These are phyloP conservation scores for Sebastes matsubarae DNA, from an alignment of 2,797 vertebrate species.

Conservation along the genomic window DNA sequence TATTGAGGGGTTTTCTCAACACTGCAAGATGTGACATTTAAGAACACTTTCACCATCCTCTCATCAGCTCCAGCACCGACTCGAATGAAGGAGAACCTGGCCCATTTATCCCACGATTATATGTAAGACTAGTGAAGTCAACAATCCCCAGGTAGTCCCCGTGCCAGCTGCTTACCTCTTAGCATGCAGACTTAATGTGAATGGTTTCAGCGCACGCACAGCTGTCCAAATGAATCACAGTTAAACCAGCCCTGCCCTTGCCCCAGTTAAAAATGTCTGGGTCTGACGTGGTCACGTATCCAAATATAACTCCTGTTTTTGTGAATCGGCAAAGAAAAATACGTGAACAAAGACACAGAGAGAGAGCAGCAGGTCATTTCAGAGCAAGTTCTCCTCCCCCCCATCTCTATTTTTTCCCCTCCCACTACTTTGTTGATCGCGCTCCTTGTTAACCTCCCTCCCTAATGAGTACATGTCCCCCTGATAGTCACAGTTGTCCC, in stretches of 20 bases:
- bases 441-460: conserved; percentile 15
- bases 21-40: neutral
- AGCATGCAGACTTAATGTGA: conserved; percentile 60
- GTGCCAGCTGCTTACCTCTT: conserved; percentile 51
- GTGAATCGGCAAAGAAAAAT: conserved; percentile 64
- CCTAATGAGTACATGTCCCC: conserved; percentile 39
- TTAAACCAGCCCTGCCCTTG: conserved; percentile 55
- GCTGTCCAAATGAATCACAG: conserved; percentile 73
- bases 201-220: conserved; percentile 59
- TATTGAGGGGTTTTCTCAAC: neutral
- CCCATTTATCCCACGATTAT: neutral
- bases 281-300: conserved; percentile 59
- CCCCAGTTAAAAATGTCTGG: conserved; percentile 61
- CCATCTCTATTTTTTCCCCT: neutral
- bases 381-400: conserved; percentile 6
- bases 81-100: neutral
- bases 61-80: neutral
- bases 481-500: conserved; percentile 24
- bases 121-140: neutral
- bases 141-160: conserved; percentile 48
- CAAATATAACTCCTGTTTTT: conserved; percentile 70
- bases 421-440: conserved; percentile 4
- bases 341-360: conserved; percentile 33
- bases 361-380: conserved; percentile 32
- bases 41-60: neutral